Evolutionary conservation across 1,140 invertebrate genomes (phyloP).

Genomic region (Stenopsyche tienmushanensis): DNA sequence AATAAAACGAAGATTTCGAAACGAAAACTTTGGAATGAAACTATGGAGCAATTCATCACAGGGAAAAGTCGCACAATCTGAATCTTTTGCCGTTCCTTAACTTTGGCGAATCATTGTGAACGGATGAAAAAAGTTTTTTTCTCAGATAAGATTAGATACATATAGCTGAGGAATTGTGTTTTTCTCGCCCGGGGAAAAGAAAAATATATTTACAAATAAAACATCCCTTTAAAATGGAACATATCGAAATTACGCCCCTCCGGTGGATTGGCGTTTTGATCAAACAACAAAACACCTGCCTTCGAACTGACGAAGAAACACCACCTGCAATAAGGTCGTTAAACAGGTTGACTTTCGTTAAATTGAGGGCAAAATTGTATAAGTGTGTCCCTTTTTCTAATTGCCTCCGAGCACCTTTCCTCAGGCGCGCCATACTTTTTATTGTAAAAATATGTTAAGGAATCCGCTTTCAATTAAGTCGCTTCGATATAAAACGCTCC

Average conservation of each 20-base stretch:
- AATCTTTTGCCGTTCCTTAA: neutral
- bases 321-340: no score
- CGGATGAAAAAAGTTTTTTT: constrained; percentile 1
- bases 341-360: no score
- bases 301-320: no score
- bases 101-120: constrained; percentile 1
- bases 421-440: no score
- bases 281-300: no score
- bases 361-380: no score
- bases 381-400: no score
- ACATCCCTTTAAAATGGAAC: neutral
- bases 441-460: no score
- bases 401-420: no score
- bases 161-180: constrained; percentile 13
- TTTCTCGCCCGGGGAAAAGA: no score
- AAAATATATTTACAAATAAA: no score
- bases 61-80: constrained; percentile 11
- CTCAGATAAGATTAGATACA: constrained; percentile 15
- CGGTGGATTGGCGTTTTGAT: neutral
- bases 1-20: constrained; percentile 9
- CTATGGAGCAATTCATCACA: constrained; percentile 18
- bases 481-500: neutral
- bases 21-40: constrained; percentile 14
- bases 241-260: neutral
- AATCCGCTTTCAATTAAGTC: no score